A percentile compares a stretch with the other conserved stretches of the same genome.
Evolutionary conservation across 2,113 vertebrate species (phyloP).

Genomic region (Prietella phreatophila): DNA sequence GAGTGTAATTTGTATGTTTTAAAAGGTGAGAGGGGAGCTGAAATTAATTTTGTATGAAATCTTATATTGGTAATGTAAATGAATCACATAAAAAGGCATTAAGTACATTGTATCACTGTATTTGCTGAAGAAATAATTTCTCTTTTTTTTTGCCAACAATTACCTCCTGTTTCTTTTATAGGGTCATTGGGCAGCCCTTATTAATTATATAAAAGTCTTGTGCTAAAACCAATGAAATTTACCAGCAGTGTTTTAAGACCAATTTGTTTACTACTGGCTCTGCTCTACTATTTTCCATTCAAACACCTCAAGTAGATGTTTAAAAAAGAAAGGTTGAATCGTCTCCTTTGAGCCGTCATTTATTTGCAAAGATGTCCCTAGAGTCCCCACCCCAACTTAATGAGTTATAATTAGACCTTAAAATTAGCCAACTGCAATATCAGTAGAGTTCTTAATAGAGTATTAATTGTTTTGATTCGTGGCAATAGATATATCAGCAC

Average conservation of each 20-base stretch:
- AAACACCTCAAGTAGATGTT: slow-evolving; percentile 24
- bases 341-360: slow-evolving; percentile 45
- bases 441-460: background rate
- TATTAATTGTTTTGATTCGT: background rate
- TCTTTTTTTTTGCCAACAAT: background rate
- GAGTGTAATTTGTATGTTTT: too few relatives aligned
- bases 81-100: background rate
- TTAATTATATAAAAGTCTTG: background rate
- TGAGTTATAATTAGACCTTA: too few relatives aligned
- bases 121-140: background rate
- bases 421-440: too few relatives aligned
- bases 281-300: slow-evolving; percentile 44
- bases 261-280: slow-evolving; percentile 44
- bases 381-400: too few relatives aligned
- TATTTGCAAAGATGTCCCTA: slow-evolving; percentile 41
- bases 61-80: background rate
- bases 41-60: background rate
- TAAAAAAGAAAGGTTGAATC: slow-evolving; percentile 37
- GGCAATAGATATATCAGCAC: background rate
- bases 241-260: background rate
- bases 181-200: background rate
- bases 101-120: background rate
- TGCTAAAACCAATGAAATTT: background rate
- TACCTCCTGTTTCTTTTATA: background rate
- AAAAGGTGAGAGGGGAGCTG: slow-evolving; percentile 17